Percentiles rank a stretch among this genome's conserved stretches.
These are phyloP conservation scores for Stichopus horrens DNA, from an alignment of 53 echinoderm and acorn worm species.

Conservation along the genomic window DNA sequence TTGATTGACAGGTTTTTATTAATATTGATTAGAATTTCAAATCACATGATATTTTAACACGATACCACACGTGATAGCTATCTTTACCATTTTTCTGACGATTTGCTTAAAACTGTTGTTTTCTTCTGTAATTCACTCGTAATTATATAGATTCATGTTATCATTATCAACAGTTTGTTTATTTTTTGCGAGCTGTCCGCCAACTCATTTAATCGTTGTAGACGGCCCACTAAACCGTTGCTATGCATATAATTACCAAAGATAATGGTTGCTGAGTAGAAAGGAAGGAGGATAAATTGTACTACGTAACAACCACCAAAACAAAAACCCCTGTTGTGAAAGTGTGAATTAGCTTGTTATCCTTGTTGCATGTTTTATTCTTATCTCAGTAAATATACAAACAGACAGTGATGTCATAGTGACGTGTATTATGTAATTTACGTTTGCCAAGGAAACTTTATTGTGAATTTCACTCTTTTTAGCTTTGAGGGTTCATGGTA, in stretches of 20 bases:
- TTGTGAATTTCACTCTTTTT: no score
- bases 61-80: no score
- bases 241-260: not conserved
- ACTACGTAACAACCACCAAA: not conserved
- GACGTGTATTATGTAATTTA: not conserved
- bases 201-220: not conserved
- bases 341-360: not conserved
- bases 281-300: not conserved
- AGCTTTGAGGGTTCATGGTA: no score
- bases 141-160: not conserved
- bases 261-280: not conserved
- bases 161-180: not conserved
- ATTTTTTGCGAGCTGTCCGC: not conserved
- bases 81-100: no score
- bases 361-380: not conserved
- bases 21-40: no score
- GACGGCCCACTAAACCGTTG: not conserved
- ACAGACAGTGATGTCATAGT: not conserved
- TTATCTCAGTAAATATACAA: not conserved
- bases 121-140: not conserved
- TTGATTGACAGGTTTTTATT: no score
- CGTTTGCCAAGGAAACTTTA: no score
- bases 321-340: not conserved
- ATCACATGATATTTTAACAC: no score
- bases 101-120: no score